These are phyloP conservation scores for Oscheius myriophilus DNA, from an alignment of 2,888 invertebrate genomes.

Conservation along the genomic window DNA sequence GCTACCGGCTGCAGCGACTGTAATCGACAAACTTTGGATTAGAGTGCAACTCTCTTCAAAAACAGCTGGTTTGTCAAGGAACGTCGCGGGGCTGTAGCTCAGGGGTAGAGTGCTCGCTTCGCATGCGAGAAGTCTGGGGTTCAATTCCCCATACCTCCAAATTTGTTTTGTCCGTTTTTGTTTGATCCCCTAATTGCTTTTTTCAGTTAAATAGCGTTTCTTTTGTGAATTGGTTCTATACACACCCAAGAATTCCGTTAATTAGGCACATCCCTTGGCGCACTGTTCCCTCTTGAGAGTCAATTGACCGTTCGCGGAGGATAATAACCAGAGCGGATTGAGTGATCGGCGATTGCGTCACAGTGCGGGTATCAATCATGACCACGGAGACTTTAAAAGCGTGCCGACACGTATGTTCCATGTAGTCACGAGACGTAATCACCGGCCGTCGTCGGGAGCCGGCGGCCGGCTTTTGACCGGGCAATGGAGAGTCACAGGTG, in stretches of 20 bases:
- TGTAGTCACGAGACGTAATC: conserved; percentile 11
- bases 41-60: not conserved
- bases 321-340: not conserved
- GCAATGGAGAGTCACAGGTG: conserved; percentile 19
- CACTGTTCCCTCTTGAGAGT: too few relatives aligned
- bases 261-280: too few relatives aligned
- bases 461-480: conserved; percentile 9
- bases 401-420: conserved; percentile 19
- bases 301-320: too few relatives aligned
- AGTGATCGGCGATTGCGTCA: conserved; percentile 18
- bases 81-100: not conserved
- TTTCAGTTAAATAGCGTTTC: too few relatives aligned
- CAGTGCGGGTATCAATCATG: conserved; percentile 30
- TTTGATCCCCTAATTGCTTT: too few relatives aligned
- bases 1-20: not conserved
- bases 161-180: not conserved
- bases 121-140: not conserved
- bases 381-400: conserved; percentile 11
- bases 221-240: too few relatives aligned
- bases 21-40: too few relatives aligned
- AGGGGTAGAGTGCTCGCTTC: not conserved
- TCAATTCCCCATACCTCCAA: conserved; percentile 1
- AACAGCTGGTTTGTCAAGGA: too few relatives aligned
- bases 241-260: too few relatives aligned
- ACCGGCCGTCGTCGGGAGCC: conserved; percentile 12